Evolutionary conservation across 2,113 vertebrate species (phyloP).

Genomic region (Halcyon malimbica): DNA sequence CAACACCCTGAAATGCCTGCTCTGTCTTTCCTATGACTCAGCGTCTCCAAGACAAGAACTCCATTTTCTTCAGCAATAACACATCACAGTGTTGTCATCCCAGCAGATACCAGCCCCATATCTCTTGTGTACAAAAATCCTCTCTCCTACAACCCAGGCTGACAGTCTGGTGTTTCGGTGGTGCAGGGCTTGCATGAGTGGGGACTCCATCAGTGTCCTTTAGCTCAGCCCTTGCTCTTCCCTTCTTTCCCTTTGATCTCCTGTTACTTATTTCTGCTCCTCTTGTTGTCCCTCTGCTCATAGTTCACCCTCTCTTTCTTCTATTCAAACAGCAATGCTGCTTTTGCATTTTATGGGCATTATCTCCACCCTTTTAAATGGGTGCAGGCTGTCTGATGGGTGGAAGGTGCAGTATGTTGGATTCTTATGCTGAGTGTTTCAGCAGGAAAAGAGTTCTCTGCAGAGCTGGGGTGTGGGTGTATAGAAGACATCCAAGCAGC

Average conservation of each 20-base stretch:
- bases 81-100: neutral
- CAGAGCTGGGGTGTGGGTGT: neutral
- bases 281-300: neutral
- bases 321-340: neutral
- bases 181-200: neutral
- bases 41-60: neutral
- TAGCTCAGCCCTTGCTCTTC: neutral
- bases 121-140: neutral
- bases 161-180: fast-evolving
- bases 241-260: neutral
- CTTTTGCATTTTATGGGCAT: neutral
- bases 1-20: slow-evolving; percentile 9
- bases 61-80: neutral
- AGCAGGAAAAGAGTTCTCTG: neutral
- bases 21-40: slow-evolving; percentile 26
- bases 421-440: neutral
- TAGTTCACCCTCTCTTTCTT: neutral
- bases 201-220: neutral
- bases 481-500: neutral
- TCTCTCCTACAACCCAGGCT: neutral
- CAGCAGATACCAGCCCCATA: neutral
- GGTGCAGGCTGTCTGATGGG: neutral
- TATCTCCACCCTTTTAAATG: neutral
- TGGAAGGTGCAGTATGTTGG: neutral
- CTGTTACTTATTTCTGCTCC: neutral